These are phyloP conservation scores for Ethmia dodecea DNA, from an alignment of 2,888 invertebrate genomes.

Conservation along the genomic window DNA sequence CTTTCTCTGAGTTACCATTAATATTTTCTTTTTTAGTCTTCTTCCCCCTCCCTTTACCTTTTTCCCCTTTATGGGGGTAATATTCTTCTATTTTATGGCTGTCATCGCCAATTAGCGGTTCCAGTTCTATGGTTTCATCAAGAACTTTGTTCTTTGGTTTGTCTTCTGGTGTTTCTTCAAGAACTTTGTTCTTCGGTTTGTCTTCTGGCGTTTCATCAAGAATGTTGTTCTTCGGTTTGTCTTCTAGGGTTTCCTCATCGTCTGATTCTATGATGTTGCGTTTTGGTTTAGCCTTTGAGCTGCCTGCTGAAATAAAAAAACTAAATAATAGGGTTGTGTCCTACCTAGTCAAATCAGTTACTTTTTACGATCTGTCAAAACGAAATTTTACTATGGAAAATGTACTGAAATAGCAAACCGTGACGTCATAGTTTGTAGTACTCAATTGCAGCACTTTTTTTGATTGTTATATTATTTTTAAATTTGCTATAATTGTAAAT, in stretches of 20 bases:
- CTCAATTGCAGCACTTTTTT: too few species aligned
- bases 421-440: too few species aligned
- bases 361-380: too few species aligned
- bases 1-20: too few species aligned
- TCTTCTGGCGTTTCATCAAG: slow-evolving; percentile 23
- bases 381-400: too few species aligned
- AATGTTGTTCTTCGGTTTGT: slow-evolving; percentile 39
- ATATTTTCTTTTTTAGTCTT: slow-evolving; percentile 30
- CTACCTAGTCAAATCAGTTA: too few species aligned
- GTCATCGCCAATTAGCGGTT: slow-evolving; percentile 47
- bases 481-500: too few species aligned
- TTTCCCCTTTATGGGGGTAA: slow-evolving; percentile 40
- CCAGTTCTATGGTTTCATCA: slow-evolving; percentile 47
- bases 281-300: slow-evolving; percentile 34
- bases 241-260: slow-evolving; percentile 22
- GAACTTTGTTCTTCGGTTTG: slow-evolving; percentile 39
- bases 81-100: slow-evolving; percentile 64
- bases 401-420: too few species aligned
- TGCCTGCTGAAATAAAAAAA: slow-evolving; percentile 27
- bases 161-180: slow-evolving; percentile 22
- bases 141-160: slow-evolving; percentile 43
- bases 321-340: background rate
- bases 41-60: slow-evolving; percentile 11
- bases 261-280: slow-evolving; percentile 49
- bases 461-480: too few species aligned